These are phyloP conservation scores for Tholera decimalis DNA, from an alignment of 2,888 invertebrate species.

Conservation along the genomic window DNA sequence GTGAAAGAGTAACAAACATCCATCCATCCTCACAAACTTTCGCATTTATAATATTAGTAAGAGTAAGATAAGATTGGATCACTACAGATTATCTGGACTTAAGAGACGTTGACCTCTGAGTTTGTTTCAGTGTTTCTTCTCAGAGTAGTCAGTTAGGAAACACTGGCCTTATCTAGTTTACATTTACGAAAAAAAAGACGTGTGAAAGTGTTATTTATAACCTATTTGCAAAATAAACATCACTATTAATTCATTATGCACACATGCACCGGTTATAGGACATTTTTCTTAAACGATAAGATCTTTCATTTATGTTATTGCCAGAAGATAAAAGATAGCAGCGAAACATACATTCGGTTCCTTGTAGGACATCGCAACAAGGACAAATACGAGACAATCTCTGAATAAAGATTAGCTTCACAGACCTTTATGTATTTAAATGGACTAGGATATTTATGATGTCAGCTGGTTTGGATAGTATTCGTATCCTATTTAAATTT, in stretches of 20 bases:
- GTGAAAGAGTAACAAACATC: no score
- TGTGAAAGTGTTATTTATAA: no score
- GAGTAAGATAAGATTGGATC: no score
- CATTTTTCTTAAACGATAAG: not conserved
- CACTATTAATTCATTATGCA: conserved; percentile 9
- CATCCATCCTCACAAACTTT: no score
- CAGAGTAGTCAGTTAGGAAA: no score
- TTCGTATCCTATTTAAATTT: not conserved
- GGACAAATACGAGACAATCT: conserved; percentile 26
- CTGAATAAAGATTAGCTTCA: conserved; percentile 42
- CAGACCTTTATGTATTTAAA: conserved; percentile 25
- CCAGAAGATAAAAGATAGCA: conserved; percentile 8
- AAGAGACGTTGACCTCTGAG: no score
- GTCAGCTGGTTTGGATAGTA: conserved; percentile 8
- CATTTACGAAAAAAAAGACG: no score
- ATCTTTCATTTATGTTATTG: not conserved
- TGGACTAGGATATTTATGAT: conserved; percentile 22
- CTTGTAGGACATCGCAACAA: conserved; percentile 11
- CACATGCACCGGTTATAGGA: not conserved
- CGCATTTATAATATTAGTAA: no score
- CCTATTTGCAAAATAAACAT: no score
- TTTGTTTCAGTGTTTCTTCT: no score
- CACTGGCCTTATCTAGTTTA: no score
- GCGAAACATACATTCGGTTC: conserved; percentile 26
- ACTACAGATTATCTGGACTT: no score